phyloP scores from a whole-genome alignment of 2,888 invertebrate genomes.

The Bimastos eiseni region DNA sequence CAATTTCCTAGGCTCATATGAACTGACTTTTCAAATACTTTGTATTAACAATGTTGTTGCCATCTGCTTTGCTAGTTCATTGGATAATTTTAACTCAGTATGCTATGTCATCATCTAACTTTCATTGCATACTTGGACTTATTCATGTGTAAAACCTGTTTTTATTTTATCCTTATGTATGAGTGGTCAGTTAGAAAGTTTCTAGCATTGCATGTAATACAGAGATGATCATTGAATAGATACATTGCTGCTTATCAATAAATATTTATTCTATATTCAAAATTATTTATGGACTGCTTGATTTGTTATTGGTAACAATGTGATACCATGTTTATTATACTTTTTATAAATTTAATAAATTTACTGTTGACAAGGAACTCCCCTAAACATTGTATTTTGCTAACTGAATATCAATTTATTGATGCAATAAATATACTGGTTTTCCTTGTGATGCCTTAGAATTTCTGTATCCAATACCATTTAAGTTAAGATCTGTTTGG shows the following conservation, averaged over 20 bases:
- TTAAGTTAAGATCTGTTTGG: too few species aligned
- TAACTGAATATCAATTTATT: not conserved
- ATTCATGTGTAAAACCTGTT: not conserved
- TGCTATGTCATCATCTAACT: not conserved
- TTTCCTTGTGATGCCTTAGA: not conserved
- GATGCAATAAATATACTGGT: not conserved
- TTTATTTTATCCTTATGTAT: not conserved
- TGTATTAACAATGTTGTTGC: not conserved
- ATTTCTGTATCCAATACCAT: not conserved
- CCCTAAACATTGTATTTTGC: not conserved
- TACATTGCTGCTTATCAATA: not conserved
- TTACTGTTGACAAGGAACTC: not conserved
- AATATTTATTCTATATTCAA: not conserved
- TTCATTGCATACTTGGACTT: not conserved
- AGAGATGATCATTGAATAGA: not conserved
- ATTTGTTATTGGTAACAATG: not conserved
- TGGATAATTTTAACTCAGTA: not conserved
- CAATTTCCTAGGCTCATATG: not conserved
- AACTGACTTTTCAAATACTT: not conserved
- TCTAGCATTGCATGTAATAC: not conserved
- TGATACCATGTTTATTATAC: not conserved
- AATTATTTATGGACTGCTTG: not conserved
- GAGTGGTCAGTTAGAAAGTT: not conserved
- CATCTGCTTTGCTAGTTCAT: not conserved
- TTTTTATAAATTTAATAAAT: not conserved